These are phyloP conservation scores for Hyalella azteca DNA, from an alignment of 2,888 invertebrate species.

Conservation along the genomic window DNA sequence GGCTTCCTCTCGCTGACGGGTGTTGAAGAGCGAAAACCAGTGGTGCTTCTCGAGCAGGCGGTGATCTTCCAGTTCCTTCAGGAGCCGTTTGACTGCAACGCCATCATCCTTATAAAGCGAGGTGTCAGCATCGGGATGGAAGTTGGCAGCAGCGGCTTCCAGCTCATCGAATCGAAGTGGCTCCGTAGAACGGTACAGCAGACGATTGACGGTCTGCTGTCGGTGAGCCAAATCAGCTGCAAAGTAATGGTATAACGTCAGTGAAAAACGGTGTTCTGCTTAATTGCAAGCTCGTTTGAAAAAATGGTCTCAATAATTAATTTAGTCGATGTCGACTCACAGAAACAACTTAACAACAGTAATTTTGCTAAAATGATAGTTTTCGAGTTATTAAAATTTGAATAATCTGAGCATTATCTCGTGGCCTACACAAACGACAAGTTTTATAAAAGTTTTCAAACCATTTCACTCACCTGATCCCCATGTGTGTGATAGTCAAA, in stretches of 20 bases:
- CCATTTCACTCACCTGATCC: no score
- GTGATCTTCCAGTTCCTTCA: conserved; percentile 68
- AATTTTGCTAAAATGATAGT: no score
- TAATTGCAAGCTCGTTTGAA: no score
- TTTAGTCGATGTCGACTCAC: no score
- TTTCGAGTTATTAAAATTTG: no score
- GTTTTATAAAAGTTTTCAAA: no score
- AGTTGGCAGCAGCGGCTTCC: conserved; percentile 25
- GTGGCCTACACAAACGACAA: no score
- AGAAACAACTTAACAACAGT: no score
- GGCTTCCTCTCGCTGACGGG: conserved; percentile 71
- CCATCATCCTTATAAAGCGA: conserved; percentile 69
- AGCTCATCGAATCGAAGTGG: conserved; percentile 40
- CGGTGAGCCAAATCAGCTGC: conserved; percentile 34
- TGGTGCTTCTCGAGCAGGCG: conserved; percentile 68
- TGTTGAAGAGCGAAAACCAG: conserved; percentile 71
- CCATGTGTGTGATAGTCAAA: no score
- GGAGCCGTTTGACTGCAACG: conserved; percentile 69
- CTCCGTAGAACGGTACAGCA: conserved; percentile 41
- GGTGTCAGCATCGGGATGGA: conserved; percentile 66
- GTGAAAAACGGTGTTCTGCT: no score
- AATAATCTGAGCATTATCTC: no score
- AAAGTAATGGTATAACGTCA: conserved; percentile 53
- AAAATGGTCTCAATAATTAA: no score
- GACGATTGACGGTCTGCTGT: conserved; percentile 47